A percentile compares a stretch with the other conserved stretches of the same genome.
Conservation (phyloP, 2,888 invertebrate species). For the Idaea aversata region DNA sequence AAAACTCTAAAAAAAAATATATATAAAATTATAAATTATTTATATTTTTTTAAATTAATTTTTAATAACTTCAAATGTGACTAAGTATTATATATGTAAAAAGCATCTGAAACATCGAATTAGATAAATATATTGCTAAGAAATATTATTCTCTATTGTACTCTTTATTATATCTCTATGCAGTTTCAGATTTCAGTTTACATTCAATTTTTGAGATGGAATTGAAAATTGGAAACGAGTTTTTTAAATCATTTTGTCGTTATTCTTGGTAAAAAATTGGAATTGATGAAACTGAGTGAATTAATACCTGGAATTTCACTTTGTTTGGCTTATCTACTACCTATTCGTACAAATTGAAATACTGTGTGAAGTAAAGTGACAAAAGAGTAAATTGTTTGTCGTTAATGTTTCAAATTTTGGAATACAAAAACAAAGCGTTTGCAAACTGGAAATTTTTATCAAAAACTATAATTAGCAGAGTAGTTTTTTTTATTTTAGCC, state of each 20-base stretch:
- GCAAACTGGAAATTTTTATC: too few species aligned
- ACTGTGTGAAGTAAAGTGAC: not conserved
- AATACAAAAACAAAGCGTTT: too few species aligned
- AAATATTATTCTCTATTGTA: not conserved
- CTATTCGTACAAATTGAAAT: not conserved
- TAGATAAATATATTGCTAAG: not conserved
- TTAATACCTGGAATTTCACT: not conserved
- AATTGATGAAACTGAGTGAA: not conserved
- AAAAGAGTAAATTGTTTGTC: too few species aligned
- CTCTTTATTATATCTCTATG: slow-evolving; percentile 1
- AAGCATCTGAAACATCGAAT: not conserved
- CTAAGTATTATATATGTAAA: too few species aligned
- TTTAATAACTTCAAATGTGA: too few species aligned
- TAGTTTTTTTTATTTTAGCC: too few species aligned
- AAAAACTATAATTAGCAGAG: too few species aligned
- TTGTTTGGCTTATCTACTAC: not conserved
- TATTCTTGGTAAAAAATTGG: not conserved
- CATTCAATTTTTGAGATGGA: not conserved
- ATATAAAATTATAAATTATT: too few species aligned
- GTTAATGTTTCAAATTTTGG: too few species aligned
- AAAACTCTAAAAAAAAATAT: too few species aligned
- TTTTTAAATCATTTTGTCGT: not conserved
- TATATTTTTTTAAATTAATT: too few species aligned
- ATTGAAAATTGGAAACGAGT: not conserved
- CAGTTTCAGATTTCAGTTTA: not conserved